A percentile compares a stretch with the other conserved stretches of the same genome.
phyloP scores from a whole-genome alignment of 2,113 vertebrate genomes.

The Ia io region DNA sequence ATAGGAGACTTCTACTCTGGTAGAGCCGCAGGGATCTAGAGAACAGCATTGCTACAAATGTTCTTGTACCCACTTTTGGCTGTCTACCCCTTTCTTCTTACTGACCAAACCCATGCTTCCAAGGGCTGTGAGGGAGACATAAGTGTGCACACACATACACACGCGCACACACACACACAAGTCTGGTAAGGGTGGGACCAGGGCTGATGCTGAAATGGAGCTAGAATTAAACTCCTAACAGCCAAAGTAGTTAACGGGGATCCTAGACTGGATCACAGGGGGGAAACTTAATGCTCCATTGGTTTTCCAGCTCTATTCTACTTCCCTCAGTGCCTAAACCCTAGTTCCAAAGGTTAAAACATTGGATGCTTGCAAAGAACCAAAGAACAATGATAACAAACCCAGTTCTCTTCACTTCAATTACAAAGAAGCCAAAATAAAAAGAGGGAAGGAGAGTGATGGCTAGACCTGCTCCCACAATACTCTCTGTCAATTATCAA shows the following conservation, averaged over 20 bases:
- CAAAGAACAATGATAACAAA: not conserved
- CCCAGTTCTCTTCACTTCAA: not conserved
- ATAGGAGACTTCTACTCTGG: not conserved
- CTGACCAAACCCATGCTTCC: not conserved
- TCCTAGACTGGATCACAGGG: not conserved
- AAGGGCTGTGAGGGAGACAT: not conserved
- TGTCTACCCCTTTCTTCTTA: not conserved
- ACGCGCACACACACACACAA: not conserved
- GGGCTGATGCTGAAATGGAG: not conserved
- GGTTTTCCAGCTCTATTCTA: not conserved
- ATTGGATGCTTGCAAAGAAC: not conserved
- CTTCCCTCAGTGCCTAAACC: not conserved
- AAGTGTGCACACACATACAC: too few species aligned
- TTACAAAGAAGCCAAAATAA: not conserved
- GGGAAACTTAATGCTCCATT: not conserved
- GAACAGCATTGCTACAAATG: too few species aligned
- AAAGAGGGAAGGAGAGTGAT: not conserved
- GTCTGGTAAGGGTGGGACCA: fast-evolving
- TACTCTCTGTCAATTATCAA: not conserved
- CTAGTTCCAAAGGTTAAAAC: not conserved
- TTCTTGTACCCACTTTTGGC: not conserved
- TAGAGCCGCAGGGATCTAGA: not conserved
- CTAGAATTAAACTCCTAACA: not conserved
- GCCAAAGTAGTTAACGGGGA: not conserved
- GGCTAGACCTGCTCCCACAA: too few species aligned